Evolutionary conservation across 1,140 invertebrate genomes (phyloP).

Genomic region (Meteorus sp.): DNA sequence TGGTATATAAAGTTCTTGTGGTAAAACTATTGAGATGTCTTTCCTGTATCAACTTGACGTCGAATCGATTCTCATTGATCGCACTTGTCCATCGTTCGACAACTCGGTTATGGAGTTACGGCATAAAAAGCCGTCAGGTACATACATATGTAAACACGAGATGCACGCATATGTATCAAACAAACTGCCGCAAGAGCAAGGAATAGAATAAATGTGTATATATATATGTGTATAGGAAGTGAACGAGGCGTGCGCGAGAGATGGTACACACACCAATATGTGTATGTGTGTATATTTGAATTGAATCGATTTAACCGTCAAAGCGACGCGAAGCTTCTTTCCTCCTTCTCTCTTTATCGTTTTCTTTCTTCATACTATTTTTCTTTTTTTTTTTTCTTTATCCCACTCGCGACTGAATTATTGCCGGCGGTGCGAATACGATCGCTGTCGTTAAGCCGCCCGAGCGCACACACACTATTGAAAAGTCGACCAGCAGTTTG

Average conservation of each 20-base stretch:
- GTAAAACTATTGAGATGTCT: slow-evolving; percentile 18
- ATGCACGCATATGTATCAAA: slow-evolving; percentile 18
- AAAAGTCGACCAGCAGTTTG: slow-evolving; percentile 13
- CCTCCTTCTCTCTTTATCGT: too few relatives aligned
- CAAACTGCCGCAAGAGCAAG: slow-evolving; percentile 8
- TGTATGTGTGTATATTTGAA: slow-evolving; percentile 22
- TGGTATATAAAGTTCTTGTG: too few relatives aligned
- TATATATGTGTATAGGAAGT: slow-evolving; percentile 2
- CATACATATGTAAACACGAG: slow-evolving; percentile 24
- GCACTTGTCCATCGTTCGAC: slow-evolving; percentile 23
- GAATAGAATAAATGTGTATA: background rate
- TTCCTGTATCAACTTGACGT: background rate
- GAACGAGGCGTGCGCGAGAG: background rate
- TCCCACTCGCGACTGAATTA: slow-evolving; percentile 20
- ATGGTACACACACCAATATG: background rate
- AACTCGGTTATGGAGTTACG: slow-evolving; percentile 26
- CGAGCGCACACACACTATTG: slow-evolving; percentile 9
- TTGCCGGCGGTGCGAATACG: slow-evolving; percentile 21
- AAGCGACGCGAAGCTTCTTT: slow-evolving; percentile 8
- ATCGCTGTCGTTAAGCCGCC: slow-evolving; percentile 12
- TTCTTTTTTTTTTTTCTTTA: too few relatives aligned
- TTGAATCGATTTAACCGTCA: slow-evolving; percentile 27
- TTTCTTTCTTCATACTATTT: too few relatives aligned
- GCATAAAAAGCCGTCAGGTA: slow-evolving; percentile 22
- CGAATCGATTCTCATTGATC: slow-evolving; percentile 18